Conservation (phyloP, 2,797 vertebrate genomes). For the Microhierax caerulescens region DNA sequence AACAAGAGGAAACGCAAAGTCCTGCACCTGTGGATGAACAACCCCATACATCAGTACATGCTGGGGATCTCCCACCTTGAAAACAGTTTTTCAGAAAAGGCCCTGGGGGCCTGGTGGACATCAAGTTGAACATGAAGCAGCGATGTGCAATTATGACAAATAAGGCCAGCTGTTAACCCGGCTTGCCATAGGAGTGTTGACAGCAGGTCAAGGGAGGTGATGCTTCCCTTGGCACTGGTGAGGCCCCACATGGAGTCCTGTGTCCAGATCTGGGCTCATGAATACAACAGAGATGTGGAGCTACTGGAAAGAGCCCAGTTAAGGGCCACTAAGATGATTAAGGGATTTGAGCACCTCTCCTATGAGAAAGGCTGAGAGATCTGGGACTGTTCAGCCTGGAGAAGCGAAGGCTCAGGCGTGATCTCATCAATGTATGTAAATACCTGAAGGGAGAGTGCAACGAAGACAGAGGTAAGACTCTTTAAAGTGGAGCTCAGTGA, state of each 20-base stretch:
- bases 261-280: background rate
- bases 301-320: background rate
- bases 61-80: too few relatives aligned
- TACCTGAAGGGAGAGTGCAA: too few relatives aligned
- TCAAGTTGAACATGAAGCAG: background rate
- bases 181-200: background rate
- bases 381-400: too few relatives aligned
- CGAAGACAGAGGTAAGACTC: too few relatives aligned
- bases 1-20: background rate
- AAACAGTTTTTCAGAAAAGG: background rate
- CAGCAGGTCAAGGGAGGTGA: background rate
- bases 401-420: too few relatives aligned
- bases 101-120: too few relatives aligned
- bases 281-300: background rate
- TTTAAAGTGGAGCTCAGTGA: too few relatives aligned
- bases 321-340: background rate
- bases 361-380: background rate
- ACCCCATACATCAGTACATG: background rate
- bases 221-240: too few relatives aligned
- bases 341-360: background rate
- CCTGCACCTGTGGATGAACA: background rate
- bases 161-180: background rate
- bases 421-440: too few relatives aligned
- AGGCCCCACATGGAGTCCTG: background rate
- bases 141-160: background rate